These are phyloP conservation scores for Drosophila mulleri DNA, from an alignment of 2,888 invertebrate genomes.

Conservation along the genomic window DNA sequence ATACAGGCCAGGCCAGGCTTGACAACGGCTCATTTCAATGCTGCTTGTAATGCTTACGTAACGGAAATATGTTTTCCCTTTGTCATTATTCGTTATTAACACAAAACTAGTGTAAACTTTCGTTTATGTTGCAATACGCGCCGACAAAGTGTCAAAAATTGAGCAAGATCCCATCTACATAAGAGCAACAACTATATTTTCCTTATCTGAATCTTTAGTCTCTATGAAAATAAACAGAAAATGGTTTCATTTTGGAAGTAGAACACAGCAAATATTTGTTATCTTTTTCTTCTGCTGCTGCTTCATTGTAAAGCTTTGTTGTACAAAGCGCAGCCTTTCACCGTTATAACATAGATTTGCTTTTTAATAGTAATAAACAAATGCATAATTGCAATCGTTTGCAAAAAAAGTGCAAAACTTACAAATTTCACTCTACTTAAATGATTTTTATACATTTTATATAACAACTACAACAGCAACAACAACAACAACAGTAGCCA, in stretches of 20 bases:
- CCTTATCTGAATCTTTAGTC: background rate
- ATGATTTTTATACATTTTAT: constrained; percentile 77
- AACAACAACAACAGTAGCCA: constrained; percentile 44
- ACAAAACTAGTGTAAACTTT: constrained; percentile 65
- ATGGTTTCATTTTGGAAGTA: background rate
- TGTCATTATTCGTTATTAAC: constrained; percentile 54
- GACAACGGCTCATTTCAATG: constrained; percentile 36
- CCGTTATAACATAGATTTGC: constrained; percentile 12
- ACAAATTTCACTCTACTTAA: constrained; percentile 79
- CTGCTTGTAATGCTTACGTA: constrained; percentile 57
- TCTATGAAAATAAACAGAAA: background rate
- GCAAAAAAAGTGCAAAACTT: constrained; percentile 25
- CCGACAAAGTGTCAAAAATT: constrained; percentile 43
- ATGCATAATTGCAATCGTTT: constrained; percentile 50
- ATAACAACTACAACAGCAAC: constrained; percentile 57
- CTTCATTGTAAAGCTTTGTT: background rate
- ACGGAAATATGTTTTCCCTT: constrained; percentile 72
- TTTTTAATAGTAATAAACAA: constrained; percentile 29
- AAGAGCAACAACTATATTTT: background rate
- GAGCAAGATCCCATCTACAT: constrained; percentile 1
- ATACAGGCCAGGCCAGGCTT: constrained; percentile 33
- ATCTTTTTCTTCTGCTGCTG: background rate
- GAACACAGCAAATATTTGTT: background rate
- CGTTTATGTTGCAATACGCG: constrained; percentile 72
- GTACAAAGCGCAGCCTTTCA: constrained; percentile 31